Base-by-base conservation (phyloP, 2,113 vertebrate genomes). In the Jaculus jaculus region DNA sequence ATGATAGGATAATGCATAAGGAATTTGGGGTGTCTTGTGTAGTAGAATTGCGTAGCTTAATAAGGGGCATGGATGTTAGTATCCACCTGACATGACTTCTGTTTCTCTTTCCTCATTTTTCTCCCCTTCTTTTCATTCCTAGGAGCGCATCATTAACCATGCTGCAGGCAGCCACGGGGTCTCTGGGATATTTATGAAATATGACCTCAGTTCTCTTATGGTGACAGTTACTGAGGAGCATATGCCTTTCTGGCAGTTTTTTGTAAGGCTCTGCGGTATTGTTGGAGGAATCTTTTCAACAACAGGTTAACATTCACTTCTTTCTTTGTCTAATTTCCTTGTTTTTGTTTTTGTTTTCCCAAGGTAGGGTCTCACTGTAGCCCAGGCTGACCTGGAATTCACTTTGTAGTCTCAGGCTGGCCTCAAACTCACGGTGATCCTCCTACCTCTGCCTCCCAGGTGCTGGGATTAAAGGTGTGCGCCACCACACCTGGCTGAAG, bases 131-230 rank as follows among this genome's bases (percentile, higher is more conserved):
- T 77, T 0, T n/a, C 42, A 37, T 5, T 26, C 60, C 3, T 95
- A 99, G 99, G 99, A 99, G 91, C 98, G 99, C 58, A 98, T 98
- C 60, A 99, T 99, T 95, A 99, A 99, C 97, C 99, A 99, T 28
- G 99, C 99, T 85, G 98, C 99, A 51, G 99, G 99, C 97, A 99
- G 99, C 97, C 99, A 99, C 6, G 99, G 99, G 0, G 99, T 99
- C 84, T 99, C 99, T 4, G 99, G 99, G 95, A 99, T 99, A 98
- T 99, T 99, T 95, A 99, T 99, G 99, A 99, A 99, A 85, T 99
- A 99, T 0, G 99, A 99, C 83, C 99, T 99, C 97, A 99, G 98
- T 96, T 99, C 99, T 54, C 98, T 99, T 4, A 99, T 99, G 99
- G 99, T 99, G 94, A 99, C 98, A 0, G 99, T 99, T 93, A 99